Evolutionary conservation across 2,797 vertebrate genomes (phyloP), one percentile per base, ranked within the genome.

Genomic region (Pogoniulus pusillus): DNA sequence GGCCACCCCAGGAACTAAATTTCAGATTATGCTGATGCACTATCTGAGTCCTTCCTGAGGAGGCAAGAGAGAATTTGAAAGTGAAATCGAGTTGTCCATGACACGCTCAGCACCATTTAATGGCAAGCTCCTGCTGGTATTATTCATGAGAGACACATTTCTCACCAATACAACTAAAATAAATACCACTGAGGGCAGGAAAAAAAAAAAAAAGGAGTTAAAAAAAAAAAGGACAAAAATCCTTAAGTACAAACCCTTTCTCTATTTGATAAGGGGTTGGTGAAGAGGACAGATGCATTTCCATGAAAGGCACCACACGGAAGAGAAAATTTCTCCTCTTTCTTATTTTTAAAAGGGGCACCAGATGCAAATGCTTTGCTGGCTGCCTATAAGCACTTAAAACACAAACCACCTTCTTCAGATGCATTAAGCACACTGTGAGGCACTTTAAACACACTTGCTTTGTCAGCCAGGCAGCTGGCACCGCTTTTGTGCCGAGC

Each of bases 291-390:
- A 95, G 92, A 96, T 94, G 94, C 82, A 93, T 96, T 94, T 96
- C 85, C 89, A 87, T 96, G 94, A 95, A 96, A 97, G 95, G 95
- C 94, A 91, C 95, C 97, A 97, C 69, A 83, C 74, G 89, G 95
- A 94, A 96, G 89, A 87, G 70, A 90, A 91, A 95, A 88, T 87
- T 87, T 91, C 82, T 89, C 64, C 92, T 86, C 85, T 94, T 95
- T 95, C n/a, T 94, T 86, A 94, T 94, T 96, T 96, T 94, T 92
- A 95, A 93, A 89, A 96, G 97, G 91, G 93, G 93, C 81, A 57
- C 96, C 95, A 96, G 95, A 96, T 97, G 95, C 96, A 96, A 96
- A 95, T 94, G 93, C 94, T 97, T 91, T 95, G 92, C 89, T 95
- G 93, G 93, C 91, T 39, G 89, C 85, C 94, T 93, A 65, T 90